Base-by-base conservation (phyloP, 2,113 vertebrate species). In the Vanacampus margaritifer region DNA sequence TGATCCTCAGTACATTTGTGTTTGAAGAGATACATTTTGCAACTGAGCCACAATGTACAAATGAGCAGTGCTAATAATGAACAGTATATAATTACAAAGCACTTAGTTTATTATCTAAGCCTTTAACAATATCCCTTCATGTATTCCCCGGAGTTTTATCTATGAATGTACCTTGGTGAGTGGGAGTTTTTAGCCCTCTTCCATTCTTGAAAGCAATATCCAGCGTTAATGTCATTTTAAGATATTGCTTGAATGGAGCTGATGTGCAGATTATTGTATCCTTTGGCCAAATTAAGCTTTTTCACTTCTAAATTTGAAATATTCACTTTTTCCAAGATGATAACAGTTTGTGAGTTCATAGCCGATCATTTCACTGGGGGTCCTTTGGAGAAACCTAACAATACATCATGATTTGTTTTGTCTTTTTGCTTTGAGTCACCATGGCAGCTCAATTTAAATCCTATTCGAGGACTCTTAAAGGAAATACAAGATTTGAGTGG, bases 401-500 rank as follows among this genome's bases (percentile, higher is more conserved):
- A 46, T 48, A 65, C 59, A 21, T 36, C 66, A 57, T 68, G 16
- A 64, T 62, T 46, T 41, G 1, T 41, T 41, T 41, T 10, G 7
- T 41, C 10, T 46, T 32, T 6, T 19, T 5, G 16, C 43, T 84
- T 81, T 72, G n/a, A 21, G 54, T 45, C 50, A 14, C 65, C 45
- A 24, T 36, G 66, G 64, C 68, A 64, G 74, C 64, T 67, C 69
- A 69, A 65, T 81, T 82, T 46, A 78, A 77, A 79, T 75, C 74
- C 46, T 56, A 61, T 71, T 72, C 60, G 71, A 69, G 39, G 61
- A 46, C 36, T 53, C 43, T 36, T 17, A 56, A 75, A 65, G 23
- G 23, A 65, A 63, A 62, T 72, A 60, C 54, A 16, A 65, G 63
- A 67, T 78, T 43, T 65, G 66, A 65, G 46, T 73, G 57, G 67